phyloP scores from a whole-genome alignment of 2,797 vertebrate species.

The Lepilemur septentrionalis region DNA sequence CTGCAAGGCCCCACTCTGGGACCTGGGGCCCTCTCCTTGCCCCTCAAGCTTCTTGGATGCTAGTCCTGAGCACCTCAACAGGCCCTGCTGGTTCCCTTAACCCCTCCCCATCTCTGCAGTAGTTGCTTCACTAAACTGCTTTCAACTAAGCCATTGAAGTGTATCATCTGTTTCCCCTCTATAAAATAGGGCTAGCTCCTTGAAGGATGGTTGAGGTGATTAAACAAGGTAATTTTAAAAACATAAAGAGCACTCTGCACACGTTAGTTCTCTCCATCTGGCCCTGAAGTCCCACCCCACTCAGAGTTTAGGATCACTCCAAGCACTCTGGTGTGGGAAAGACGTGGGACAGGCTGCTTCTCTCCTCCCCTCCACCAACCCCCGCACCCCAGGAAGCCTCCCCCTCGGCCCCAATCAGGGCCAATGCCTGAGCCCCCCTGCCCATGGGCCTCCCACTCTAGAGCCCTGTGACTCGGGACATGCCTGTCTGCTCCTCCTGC shows the following conservation, averaged over 20 bases:
- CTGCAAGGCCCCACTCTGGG: not conserved
- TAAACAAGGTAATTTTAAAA: slow-evolving; percentile 11
- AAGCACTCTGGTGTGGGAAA: not conserved
- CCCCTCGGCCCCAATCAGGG: not conserved
- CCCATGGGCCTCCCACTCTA: not conserved
- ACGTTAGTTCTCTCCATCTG: not conserved
- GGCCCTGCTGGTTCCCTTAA: not conserved
- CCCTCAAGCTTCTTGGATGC: not conserved
- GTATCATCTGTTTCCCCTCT: not conserved
- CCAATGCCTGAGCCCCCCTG: not conserved
- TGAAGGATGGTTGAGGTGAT: not conserved
- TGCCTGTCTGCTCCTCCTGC: not conserved
- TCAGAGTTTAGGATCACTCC: not conserved
- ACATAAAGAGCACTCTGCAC: not conserved
- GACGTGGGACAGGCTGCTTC: not conserved
- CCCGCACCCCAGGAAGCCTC: not conserved
- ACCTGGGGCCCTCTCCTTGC: not conserved
- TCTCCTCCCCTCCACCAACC: not conserved
- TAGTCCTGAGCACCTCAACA: not conserved
- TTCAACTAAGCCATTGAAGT: not conserved
- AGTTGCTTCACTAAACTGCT: not conserved
- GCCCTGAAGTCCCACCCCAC: not conserved
- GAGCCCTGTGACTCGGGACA: not conserved
- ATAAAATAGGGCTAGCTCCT: not conserved
- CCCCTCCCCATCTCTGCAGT: not conserved